These are phyloP conservation scores for Seriola dumerili DNA, from an alignment of 2,113 vertebrate species.

Conservation along the genomic window DNA sequence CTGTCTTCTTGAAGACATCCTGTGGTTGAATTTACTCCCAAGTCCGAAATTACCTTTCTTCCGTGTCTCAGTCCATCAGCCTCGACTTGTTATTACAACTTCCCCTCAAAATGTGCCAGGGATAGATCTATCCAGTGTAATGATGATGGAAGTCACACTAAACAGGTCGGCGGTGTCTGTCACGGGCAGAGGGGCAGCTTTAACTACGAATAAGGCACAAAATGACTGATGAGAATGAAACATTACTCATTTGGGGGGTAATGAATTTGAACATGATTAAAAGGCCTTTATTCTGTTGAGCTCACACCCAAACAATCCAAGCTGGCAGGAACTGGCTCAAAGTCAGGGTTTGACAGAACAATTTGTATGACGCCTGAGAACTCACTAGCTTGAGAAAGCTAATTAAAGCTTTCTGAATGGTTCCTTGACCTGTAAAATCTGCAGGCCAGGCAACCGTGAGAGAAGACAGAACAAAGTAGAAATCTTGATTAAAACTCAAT, in stretches of 20 bases:
- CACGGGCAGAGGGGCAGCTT: constrained; percentile 32
- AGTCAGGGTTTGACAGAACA: constrained; percentile 81
- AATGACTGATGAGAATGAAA: constrained; percentile 64
- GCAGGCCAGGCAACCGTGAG: constrained; percentile 60
- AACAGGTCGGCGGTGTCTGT: constrained; percentile 54
- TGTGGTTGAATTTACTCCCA: constrained; percentile 54
- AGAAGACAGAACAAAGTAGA: constrained; percentile 73
- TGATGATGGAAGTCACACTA: constrained; percentile 58
- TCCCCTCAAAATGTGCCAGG: constrained; percentile 41
- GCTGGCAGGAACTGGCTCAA: constrained; percentile 69
- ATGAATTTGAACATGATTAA: constrained; percentile 80
- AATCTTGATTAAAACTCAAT: constrained; percentile 78
- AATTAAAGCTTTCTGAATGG: constrained; percentile 82
- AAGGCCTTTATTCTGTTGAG: constrained; percentile 63
- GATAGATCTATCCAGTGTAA: constrained; percentile 54
- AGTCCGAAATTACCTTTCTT: constrained; percentile 60
- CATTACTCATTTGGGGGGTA: constrained; percentile 70
- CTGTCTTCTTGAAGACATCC: constrained; percentile 40
- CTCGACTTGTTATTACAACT: constrained; percentile 56
- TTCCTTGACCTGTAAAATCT: constrained; percentile 80
- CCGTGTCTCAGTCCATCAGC: constrained; percentile 51
- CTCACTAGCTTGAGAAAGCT: constrained; percentile 81
- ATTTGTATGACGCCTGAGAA: constrained; percentile 79
- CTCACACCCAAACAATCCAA: constrained; percentile 71
- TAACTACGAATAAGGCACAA: constrained; percentile 33